Conservation (phyloP, 1,140 invertebrate species). For the Trialeurodes vaporariorum region DNA sequence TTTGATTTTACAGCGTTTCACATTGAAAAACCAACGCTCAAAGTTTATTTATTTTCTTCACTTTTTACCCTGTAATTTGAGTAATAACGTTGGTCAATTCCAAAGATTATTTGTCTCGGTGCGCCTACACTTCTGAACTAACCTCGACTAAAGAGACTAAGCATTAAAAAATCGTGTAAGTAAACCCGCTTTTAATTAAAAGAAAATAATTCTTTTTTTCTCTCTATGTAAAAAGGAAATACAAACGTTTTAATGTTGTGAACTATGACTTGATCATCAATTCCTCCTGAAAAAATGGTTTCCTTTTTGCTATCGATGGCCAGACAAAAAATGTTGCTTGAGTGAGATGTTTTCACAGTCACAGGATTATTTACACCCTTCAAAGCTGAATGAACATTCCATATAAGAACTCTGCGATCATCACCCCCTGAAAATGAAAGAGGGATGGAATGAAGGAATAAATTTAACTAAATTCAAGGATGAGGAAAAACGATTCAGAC, state of each 20-base stretch:
- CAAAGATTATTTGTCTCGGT: no score
- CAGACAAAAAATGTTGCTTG: slow-evolving; percentile 88
- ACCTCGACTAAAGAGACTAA: no score
- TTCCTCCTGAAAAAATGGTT: slow-evolving; percentile 83
- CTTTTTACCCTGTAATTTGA: no score
- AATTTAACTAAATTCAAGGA: no score
- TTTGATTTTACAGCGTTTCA: no score
- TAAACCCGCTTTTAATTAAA: neutral
- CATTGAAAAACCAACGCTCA: no score
- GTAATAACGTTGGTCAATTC: no score
- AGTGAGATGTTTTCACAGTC: slow-evolving; percentile 68
- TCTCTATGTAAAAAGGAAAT: slow-evolving; percentile 2
- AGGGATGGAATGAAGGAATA: no score
- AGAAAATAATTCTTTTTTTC: neutral
- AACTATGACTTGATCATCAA: slow-evolving; percentile 86
- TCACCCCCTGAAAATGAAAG: slow-evolving; percentile 65
- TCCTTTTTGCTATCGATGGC: slow-evolving; percentile 66
- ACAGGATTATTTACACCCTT: slow-evolving; percentile 44
- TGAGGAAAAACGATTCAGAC: no score
- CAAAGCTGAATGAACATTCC: slow-evolving; percentile 71
- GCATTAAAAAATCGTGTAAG: no score
- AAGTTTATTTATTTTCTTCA: no score
- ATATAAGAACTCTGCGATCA: slow-evolving; percentile 77
- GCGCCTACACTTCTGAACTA: no score
- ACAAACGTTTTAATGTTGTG: slow-evolving; percentile 68